Evolutionary conservation across 2,797 vertebrate species (phyloP).

Genomic region (Anabacerthia variegaticeps): DNA sequence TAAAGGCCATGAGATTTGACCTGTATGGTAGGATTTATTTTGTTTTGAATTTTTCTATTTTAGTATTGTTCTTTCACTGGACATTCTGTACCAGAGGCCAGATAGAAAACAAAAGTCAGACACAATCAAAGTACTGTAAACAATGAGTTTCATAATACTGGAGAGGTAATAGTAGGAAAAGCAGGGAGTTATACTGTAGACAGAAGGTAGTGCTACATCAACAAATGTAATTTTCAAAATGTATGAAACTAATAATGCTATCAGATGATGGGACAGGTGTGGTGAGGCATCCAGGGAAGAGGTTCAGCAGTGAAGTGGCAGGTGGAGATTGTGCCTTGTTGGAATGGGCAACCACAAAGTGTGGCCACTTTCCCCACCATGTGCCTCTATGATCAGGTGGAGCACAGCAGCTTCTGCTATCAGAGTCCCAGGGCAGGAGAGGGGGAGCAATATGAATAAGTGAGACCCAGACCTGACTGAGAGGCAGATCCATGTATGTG

Average conservation of each 20-base stretch:
- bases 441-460: not conserved
- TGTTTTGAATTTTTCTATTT: slow-evolving; percentile 29
- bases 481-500: not conserved
- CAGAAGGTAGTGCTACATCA: not conserved
- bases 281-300: not conserved
- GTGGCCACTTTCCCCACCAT: not conserved
- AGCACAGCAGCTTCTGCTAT: not conserved
- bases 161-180: not conserved
- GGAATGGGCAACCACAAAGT: not conserved
- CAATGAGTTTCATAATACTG: not conserved
- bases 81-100: slow-evolving; percentile 37
- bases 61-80: slow-evolving; percentile 27
- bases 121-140: not conserved
- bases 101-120: slow-evolving; percentile 23
- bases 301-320: not conserved
- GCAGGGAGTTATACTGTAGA: not conserved
- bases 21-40: not conserved
- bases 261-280: not conserved
- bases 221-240: not conserved
- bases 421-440: not conserved
- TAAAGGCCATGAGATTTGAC: slow-evolving; percentile 25
- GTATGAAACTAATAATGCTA: not conserved
- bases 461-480: not conserved
- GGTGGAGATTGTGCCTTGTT: not conserved
- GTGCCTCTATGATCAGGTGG: not conserved